phyloP scores from a whole-genome alignment of 1,140 invertebrate genomes.

The Psilanteris sp. region DNA sequence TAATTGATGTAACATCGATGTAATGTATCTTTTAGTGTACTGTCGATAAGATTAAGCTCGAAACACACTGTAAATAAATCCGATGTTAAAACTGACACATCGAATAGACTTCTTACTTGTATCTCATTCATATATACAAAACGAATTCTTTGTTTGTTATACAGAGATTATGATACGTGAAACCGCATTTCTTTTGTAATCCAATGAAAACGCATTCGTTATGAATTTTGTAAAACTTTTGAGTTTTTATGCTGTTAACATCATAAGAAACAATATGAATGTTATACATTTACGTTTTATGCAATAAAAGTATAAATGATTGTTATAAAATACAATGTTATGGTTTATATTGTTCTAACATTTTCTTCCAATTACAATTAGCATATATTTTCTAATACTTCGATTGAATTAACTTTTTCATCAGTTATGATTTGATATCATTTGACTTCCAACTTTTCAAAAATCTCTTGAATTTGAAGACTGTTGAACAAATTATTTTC shows the following conservation, averaged over 20 bases:
- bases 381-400: background rate
- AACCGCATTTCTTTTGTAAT: conserved; percentile 24
- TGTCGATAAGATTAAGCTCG: conserved; percentile 55
- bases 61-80: conserved; percentile 59
- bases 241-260: conserved; percentile 52
- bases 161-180: conserved; percentile 14
- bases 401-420: too few relatives aligned
- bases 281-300: conserved; percentile 60
- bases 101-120: conserved; percentile 59
- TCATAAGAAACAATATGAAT: conserved; percentile 58
- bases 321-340: conserved; percentile 36
- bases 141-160: conserved; percentile 19
- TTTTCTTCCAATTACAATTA: conserved; percentile 1
- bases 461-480: too few relatives aligned
- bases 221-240: conserved; percentile 52
- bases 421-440: too few relatives aligned
- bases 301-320: conserved; percentile 59
- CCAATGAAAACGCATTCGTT: conserved; percentile 20
- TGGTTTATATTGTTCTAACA: conserved; percentile 5
- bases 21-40: conserved; percentile 61
- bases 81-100: conserved; percentile 54
- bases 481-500: too few relatives aligned
- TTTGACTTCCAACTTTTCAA: too few relatives aligned
- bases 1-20: conserved; percentile 61
- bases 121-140: conserved; percentile 40